Base-by-base conservation (phyloP, 2,888 invertebrate genomes). In the Lasioglossum calceatum region DNA sequence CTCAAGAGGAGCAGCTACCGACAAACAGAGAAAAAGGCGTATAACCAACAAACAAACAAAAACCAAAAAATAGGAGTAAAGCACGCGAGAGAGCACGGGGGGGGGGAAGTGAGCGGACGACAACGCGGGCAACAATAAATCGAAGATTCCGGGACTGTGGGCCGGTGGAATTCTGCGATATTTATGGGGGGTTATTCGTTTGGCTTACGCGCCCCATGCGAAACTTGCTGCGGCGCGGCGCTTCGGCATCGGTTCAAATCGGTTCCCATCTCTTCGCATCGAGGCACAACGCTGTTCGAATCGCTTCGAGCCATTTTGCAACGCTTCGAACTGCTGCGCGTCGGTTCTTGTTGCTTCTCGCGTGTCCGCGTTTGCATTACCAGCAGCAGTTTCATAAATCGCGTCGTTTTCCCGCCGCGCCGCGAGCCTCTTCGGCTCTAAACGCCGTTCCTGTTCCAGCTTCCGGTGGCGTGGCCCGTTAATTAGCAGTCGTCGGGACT, bases 301-400 rank as follows among this genome's bases (percentile, higher is more conserved):
- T 23, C 54, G 54, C n/a, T n/a, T 58, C 54, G 54, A n/a, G 47
- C 47, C 47, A 47, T 47, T 47, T 47, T 47, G 47, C 16, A 12
- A 58, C 27, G 61, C 14, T 64, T 16, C 32, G 36, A 1, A 12
- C 32, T 2, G 61, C 61, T 1, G 64, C 32, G 7, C 2, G 16
- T 8, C 32, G 64, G 1, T 16, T 32, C 16, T 16, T 16, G 8
- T 64, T 32, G 8, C 64, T 0, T 32, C 32, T 32, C 32, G 16
- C 27, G 32, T 32, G 16, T 64, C 39, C 19, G 84, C 89, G 89
- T 91, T 93, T 88, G 86, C 89, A 88, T 90, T 91, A 92, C 92
- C 92, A 93, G 86, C 39, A 83, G 81, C 88, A 88, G 92, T 92
- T 93, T 93, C 91, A 93, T 93, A 93, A 93, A 93, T 92, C 91